Conservation (phyloP, 2,888 invertebrate genomes). For the Alloscopus bannaensis region DNA sequence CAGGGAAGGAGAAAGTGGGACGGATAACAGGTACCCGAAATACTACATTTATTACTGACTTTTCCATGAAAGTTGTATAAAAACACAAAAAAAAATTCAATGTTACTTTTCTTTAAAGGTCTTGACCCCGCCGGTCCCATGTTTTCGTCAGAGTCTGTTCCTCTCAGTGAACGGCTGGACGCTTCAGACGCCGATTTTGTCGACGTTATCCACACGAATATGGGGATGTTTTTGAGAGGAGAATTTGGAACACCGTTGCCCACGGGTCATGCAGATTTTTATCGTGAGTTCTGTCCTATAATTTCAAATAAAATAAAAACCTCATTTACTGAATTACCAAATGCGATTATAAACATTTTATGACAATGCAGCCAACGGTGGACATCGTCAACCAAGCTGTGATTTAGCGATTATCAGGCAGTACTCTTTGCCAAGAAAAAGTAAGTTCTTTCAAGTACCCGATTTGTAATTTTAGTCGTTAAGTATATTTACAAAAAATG, state of each 20-base stretch:
- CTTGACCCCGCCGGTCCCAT: slow-evolving; percentile 67
- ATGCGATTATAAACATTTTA: background rate
- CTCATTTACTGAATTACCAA: background rate
- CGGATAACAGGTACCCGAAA: slow-evolving; percentile 60
- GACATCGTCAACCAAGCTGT: slow-evolving; percentile 67
- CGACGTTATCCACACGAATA: slow-evolving; percentile 77
- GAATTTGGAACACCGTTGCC: slow-evolving; percentile 65
- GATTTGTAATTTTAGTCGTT: too few species aligned
- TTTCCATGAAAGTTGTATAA: background rate
- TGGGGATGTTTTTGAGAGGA: slow-evolving; percentile 65
- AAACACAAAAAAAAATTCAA: too few species aligned
- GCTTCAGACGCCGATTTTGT: slow-evolving; percentile 83
- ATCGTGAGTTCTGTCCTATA: slow-evolving; percentile 41
- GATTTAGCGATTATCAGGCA: slow-evolving; percentile 66
- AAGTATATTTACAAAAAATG: too few species aligned
- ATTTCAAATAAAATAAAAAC: background rate
- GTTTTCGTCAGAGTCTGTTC: slow-evolving; percentile 60
- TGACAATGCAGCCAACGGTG: slow-evolving; percentile 32
- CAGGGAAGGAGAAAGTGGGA: slow-evolving; percentile 63
- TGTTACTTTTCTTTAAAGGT: slow-evolving; percentile 7
- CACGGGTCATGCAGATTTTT: slow-evolving; percentile 65
- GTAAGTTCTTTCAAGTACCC: slow-evolving; percentile 52
- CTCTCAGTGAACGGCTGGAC: slow-evolving; percentile 77
- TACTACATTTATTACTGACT: background rate
- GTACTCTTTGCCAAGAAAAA: slow-evolving; percentile 68